Conservation (phyloP, 1,140 invertebrate genomes). For the Platyscapa corneri region DNA sequence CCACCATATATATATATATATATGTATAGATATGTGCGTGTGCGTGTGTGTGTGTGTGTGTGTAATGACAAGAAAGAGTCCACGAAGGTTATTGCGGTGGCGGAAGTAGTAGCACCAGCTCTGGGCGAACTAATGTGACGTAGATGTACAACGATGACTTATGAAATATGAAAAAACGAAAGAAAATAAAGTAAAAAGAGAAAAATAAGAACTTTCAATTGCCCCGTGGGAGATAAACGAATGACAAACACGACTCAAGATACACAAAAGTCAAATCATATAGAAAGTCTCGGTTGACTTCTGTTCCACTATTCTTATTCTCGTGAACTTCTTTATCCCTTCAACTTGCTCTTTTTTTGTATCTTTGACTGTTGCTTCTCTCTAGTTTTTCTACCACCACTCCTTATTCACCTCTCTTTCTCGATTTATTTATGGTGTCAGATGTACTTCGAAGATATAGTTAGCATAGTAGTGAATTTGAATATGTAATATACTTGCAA, state of each 20-base stretch:
- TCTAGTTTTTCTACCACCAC: background rate
- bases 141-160: conserved; percentile 38
- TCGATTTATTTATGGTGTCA: conserved; percentile 26
- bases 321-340: background rate
- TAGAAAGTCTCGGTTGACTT: conserved; percentile 10
- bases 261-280: background rate
- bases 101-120: background rate
- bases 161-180: conserved; percentile 4
- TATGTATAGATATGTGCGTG: no score
- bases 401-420: background rate
- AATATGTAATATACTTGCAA: background rate
- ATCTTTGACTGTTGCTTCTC: background rate
- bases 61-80: background rate
- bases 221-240: conserved; percentile 1
- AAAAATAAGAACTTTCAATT: conserved; percentile 38
- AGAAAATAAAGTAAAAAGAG: background rate
- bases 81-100: conserved; percentile 9
- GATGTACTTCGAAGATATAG: background rate
- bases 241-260: background rate
- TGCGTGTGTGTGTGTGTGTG: background rate
- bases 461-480: background rate
- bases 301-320: conserved; percentile 19
- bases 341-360: conserved; percentile 23
- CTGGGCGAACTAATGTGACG: conserved; percentile 13
- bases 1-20: no score